phyloP scores from a whole-genome alignment of 2,113 vertebrate species.

The Rutilus rutilus region DNA sequence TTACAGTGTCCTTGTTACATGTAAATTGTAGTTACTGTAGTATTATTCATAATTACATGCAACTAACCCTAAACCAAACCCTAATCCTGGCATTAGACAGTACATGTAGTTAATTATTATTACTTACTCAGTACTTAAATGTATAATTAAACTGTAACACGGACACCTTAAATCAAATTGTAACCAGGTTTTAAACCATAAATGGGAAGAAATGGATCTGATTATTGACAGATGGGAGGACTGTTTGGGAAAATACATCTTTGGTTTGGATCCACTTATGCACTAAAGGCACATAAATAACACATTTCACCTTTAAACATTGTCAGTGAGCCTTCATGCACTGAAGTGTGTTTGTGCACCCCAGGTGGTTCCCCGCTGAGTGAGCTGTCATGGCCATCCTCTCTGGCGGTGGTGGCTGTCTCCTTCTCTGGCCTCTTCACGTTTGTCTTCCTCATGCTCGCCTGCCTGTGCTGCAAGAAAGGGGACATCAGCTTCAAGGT shows the following conservation, averaged over 20 bases:
- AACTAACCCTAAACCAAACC: no score
- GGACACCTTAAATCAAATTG: no score
- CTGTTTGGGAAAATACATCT: neutral
- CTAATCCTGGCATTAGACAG: no score
- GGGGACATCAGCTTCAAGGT: conserved; percentile 97
- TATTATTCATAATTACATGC: no score
- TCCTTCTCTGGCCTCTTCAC: conserved; percentile 96
- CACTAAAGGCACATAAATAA: neutral
- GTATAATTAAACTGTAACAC: no score
- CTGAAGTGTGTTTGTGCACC: conserved; percentile 54
- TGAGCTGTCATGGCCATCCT: conserved; percentile 95
- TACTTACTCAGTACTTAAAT: no score
- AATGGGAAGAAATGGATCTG: neutral
- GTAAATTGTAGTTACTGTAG: no score
- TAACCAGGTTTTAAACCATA: neutral
- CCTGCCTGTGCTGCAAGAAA: conserved; percentile 98
- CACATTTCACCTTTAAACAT: neutral
- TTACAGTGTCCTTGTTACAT: no score
- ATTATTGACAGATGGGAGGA: no score
- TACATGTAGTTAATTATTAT: no score
- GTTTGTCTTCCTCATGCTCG: conserved; percentile 96
- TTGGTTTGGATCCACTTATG: neutral
- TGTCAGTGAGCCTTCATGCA: neutral
- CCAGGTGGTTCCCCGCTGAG: conserved; percentile 89
- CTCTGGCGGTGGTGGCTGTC: conserved; percentile 89